phyloP scores from a whole-genome alignment of 2,797 vertebrate genomes.

The Chiroxiphia lanceolata region DNA sequence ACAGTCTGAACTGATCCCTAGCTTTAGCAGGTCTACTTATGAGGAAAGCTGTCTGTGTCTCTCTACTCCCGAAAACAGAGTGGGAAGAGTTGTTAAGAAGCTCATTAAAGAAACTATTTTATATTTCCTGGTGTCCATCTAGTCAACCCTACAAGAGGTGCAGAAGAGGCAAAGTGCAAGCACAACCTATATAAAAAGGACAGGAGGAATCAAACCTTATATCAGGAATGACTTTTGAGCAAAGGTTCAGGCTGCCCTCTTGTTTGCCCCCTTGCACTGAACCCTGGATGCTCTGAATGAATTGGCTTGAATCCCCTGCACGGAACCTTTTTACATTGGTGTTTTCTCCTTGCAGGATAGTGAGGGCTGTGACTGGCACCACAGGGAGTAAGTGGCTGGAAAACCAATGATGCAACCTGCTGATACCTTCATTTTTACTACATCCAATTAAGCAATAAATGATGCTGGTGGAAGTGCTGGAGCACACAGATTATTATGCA shows the following conservation, averaged over 20 bases:
- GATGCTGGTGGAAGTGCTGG: neutral
- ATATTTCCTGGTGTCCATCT: neutral
- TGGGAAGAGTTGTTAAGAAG: neutral
- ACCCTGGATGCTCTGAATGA: neutral
- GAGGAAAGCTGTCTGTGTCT: neutral
- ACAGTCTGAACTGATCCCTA: neutral
- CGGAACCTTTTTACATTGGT: neutral
- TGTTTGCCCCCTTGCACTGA: neutral
- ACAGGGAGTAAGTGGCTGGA: slow-evolving; percentile 1
- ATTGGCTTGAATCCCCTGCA: neutral
- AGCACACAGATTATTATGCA: slow-evolving; percentile 40
- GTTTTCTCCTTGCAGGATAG: neutral
- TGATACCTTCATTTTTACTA: slow-evolving; percentile 37
- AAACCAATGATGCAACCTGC: neutral
- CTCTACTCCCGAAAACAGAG: neutral
- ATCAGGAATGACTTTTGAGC: neutral
- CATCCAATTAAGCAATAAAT: slow-evolving; percentile 56
- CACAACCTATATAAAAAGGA: neutral
- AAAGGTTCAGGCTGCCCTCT: neutral
- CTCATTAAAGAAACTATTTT: neutral
- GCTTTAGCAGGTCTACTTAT: neutral
- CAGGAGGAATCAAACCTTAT: neutral
- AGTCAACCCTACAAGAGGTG: neutral
- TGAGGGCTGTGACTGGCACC: neutral
- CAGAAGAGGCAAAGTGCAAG: neutral